These are phyloP conservation scores for Temnopleurus reevesii DNA, from an alignment of 53 echinoderm and acorn worm species.

Conservation along the genomic window DNA sequence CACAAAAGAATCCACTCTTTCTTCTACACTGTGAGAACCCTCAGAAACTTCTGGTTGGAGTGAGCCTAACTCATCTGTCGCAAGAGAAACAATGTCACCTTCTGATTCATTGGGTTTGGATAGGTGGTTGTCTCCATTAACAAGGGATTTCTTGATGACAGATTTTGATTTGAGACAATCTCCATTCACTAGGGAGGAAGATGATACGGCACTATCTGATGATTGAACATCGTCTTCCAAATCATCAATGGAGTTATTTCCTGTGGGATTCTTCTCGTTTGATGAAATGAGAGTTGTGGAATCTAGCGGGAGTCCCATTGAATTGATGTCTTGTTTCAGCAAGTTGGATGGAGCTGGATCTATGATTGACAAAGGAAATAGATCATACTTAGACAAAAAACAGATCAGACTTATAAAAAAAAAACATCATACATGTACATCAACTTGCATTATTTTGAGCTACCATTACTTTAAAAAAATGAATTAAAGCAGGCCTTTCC, in stretches of 20 bases:
- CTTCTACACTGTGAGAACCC: not conserved
- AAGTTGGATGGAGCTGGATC: conserved; percentile 53
- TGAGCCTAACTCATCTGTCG: not conserved
- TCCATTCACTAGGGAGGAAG: not conserved
- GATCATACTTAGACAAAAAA: too few relatives aligned
- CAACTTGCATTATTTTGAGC: too few relatives aligned
- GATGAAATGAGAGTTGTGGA: not conserved
- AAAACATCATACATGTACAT: too few relatives aligned
- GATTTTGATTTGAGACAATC: not conserved
- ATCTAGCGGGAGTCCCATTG: not conserved
- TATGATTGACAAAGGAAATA: not conserved
- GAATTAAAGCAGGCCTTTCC: too few relatives aligned
- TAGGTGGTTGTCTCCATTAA: not conserved
- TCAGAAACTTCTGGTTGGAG: not conserved
- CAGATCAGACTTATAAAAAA: too few relatives aligned
- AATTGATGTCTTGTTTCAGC: conserved; percentile 19
- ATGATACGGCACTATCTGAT: not conserved
- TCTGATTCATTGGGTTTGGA: not conserved
- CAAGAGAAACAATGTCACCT: not conserved
- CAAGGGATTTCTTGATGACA: not conserved
- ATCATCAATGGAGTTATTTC: not conserved
- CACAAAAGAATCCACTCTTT: not conserved
- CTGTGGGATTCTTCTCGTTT: not conserved
- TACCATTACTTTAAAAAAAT: too few relatives aligned
- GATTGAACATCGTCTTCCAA: not conserved